Conservation (phyloP, 2,113 vertebrate genomes). For the Corythaeola cristata region DNA sequence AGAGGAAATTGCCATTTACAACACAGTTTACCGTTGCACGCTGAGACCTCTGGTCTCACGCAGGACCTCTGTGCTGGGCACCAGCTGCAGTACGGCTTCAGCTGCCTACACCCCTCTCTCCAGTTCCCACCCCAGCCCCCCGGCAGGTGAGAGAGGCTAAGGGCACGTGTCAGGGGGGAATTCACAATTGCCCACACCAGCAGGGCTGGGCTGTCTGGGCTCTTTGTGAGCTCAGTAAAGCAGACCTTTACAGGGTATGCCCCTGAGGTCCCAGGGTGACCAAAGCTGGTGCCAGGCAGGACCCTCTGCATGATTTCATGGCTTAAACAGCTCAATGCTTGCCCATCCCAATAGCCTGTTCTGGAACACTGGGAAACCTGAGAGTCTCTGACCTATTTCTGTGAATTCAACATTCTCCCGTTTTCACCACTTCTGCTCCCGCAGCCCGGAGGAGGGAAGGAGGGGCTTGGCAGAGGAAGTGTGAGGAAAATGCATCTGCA, state of each 20-base stretch:
- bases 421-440: not conserved
- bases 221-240: not conserved
- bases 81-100: accelerated
- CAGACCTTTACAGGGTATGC: not conserved
- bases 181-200: not conserved
- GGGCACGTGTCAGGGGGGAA: not conserved
- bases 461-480: not conserved
- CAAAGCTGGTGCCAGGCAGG: not conserved
- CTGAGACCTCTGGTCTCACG: not conserved
- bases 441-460: not conserved
- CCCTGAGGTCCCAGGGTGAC: not conserved
- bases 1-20: conserved; percentile 24
- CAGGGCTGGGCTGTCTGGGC: not conserved
- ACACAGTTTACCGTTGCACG: accelerated
- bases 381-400: conserved; percentile 24
- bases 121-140: not conserved
- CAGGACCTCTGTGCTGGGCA: not conserved
- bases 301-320: not conserved
- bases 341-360: not conserved
- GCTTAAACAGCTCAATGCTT: not conserved
- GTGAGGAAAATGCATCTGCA: conserved; percentile 38
- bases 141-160: not conserved
- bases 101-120: accelerated
- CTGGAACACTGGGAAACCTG: not conserved
- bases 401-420: conserved; percentile 14